Evolutionary conservation across 92 coral and sea anemone species (phyloP), one percentile per base, ranked within the genome.

Genomic region (Epizoanthus rinbou): DNA sequence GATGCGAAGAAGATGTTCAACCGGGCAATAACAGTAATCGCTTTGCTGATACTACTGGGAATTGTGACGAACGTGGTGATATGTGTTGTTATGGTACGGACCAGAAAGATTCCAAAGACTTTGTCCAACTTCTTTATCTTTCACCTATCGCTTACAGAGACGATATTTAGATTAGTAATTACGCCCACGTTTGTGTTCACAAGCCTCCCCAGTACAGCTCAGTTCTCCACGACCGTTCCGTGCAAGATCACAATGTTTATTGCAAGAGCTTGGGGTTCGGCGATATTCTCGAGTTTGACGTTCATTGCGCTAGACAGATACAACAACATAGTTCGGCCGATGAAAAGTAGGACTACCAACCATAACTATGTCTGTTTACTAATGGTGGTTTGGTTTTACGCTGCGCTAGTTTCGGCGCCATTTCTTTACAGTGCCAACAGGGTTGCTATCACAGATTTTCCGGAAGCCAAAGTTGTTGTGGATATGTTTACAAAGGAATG

Each of bases 311-410:
- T 76, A 23, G 88, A 85, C 47, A 79, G 93, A 50, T 87, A 90
- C 28, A 64, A 68, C 23, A 87, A 87, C 71, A 84, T 90, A 52
- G 68, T 87, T n/a, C 66, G 74, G 13, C 86, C 91, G 3, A 17
- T 90, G 69, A 66, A 58, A 18, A 63, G 80, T 23, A 67, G 85
- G 14, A 90, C 75, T 23, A 53, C 65, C 15, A 67, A n/a, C 35
- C 59, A 65, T 50, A 80, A 76, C 14, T 81, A 84, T 57, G 3
- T 68, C 25, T 25, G 18, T 11, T 24, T 81, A 19, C 74, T 80
- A 21, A 17, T 45, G 15, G 69, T 45, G 39, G 89, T 90, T 24
- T 90, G 94, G 94, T 28, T 84, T 41, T 91, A 85, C 56, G 80
- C 94, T 2, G 15, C 37, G 6, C 17, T 83, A 0, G 72, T 80